Conservation (phyloP, 2,113 vertebrate species). For the Aphyosemion australe region DNA sequence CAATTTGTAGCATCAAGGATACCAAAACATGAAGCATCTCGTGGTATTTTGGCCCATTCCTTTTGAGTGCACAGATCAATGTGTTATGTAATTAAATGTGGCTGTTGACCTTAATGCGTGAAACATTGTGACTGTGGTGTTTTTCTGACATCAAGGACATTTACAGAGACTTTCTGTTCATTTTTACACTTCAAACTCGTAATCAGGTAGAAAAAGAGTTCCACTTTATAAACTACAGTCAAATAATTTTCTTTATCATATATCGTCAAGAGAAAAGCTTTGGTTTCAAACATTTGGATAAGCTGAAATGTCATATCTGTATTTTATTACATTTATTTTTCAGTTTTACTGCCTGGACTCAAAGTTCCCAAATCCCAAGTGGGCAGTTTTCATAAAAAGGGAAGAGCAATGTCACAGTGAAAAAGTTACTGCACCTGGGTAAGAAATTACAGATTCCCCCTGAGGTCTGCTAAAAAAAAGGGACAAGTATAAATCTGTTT, state of each 20-base stretch:
- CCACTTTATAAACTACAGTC: neutral
- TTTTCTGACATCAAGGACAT: no score
- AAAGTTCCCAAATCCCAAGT: constrained; percentile 1
- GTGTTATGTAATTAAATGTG: no score
- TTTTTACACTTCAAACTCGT: no score
- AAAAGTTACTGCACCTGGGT: neutral
- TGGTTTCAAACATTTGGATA: neutral
- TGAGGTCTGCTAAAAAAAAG: neutral
- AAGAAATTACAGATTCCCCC: neutral
- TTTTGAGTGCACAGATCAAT: no score
- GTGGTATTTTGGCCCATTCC: no score
- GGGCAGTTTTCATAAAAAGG: neutral
- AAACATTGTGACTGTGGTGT: no score
- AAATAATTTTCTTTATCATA: neutral
- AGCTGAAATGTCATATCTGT: neutral
- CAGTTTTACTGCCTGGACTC: constrained; percentile 1
- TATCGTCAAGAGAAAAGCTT: neutral
- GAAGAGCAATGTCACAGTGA: constrained; percentile 6
- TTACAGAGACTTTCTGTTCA: no score
- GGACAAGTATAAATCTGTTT: neutral
- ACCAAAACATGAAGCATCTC: no score
- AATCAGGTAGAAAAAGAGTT: no score
- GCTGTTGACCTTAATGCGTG: no score
- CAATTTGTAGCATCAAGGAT: no score
- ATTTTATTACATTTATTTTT: constrained; percentile 2